Evolutionary conservation across 2,797 vertebrate genomes (phyloP).

Genomic region (Lates japonicus): DNA sequence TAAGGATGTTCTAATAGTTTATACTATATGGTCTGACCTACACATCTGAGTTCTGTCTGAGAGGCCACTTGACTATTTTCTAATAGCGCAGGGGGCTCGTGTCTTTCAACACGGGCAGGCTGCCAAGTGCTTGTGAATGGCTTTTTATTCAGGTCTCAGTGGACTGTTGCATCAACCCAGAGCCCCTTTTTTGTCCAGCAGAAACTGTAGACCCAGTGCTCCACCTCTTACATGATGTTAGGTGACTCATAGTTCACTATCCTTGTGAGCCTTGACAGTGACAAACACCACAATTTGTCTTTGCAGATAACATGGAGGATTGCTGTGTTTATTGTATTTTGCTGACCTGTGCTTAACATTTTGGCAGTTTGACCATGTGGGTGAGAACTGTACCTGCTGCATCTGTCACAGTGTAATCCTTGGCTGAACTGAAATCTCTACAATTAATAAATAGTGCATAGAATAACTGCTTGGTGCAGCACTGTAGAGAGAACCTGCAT

Average conservation of each 20-base stretch:
- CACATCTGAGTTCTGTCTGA: constrained; percentile 29
- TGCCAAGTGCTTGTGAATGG: constrained; percentile 76
- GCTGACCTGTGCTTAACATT: constrained; percentile 46
- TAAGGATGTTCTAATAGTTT: constrained; percentile 36
- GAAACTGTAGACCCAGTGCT: constrained; percentile 65
- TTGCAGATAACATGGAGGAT: constrained; percentile 40
- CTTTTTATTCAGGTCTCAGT: constrained; percentile 76
- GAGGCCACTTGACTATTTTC: constrained; percentile 52
- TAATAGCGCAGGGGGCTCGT: constrained; percentile 25
- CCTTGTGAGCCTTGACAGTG: constrained; percentile 63
- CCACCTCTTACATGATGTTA: constrained; percentile 71
- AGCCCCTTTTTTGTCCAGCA: constrained; percentile 68
- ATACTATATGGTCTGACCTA: constrained; percentile 20
- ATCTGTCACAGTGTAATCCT: constrained; percentile 16
- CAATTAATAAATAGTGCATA: constrained; percentile 16
- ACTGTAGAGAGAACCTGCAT: constrained; percentile 16
- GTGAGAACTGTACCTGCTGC: constrained; percentile 27
- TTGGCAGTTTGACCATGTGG: constrained; percentile 11
- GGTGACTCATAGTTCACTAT: constrained; percentile 82
- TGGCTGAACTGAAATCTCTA: constrained; percentile 19
- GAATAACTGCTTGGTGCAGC: constrained; percentile 7
- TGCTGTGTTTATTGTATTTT: constrained; percentile 36
- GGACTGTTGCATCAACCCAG: constrained; percentile 60
- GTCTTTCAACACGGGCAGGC: constrained; percentile 62
- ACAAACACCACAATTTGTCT: constrained; percentile 56